Percentiles rank a stretch among this genome's conserved stretches.
Conservation (phyloP, 37 sponge, comb jelly and placozoan species). For the Mnemiopsis leidyi region DNA sequence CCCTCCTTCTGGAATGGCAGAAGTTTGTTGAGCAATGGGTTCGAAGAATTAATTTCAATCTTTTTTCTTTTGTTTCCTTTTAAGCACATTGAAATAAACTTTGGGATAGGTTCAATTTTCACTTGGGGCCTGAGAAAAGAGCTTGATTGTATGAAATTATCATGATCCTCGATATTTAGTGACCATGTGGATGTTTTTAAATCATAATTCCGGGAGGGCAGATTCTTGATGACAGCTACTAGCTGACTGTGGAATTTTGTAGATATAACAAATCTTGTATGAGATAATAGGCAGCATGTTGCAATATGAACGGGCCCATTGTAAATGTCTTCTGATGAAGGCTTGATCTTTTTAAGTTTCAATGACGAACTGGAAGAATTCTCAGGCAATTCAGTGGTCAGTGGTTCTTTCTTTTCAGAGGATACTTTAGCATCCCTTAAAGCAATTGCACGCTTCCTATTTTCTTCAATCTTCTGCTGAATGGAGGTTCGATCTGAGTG, state of each 20-base stretch:
- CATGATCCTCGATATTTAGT: not conserved
- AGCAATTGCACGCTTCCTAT: not conserved
- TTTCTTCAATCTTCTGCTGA: slow-evolving; percentile 18
- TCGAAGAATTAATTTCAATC: not conserved
- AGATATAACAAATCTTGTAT: not conserved
- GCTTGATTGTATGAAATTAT: not conserved
- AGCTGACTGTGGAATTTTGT: slow-evolving; percentile 31
- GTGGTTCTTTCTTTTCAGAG: not conserved
- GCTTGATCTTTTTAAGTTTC: not conserved
- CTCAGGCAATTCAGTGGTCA: not conserved
- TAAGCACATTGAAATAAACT: not conserved
- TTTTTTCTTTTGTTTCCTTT: not conserved
- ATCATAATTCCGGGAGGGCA: not conserved
- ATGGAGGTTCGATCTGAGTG: not conserved
- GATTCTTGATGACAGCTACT: not conserved
- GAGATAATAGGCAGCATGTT: not conserved
- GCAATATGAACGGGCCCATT: not conserved
- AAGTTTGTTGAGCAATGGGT: not conserved
- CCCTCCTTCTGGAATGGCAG: slow-evolving; percentile 47
- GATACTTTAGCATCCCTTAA: not conserved
- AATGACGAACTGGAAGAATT: not conserved
- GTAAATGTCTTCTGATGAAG: not conserved
- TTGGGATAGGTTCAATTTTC: slow-evolving; percentile 40
- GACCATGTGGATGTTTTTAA: not conserved
- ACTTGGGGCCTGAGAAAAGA: not conserved